A percentile compares a stretch with the other conserved stretches of the same genome.
These are phyloP conservation scores for Anoncus sp. DNA, from an alignment of 2,888 invertebrate genomes.

Conservation along the genomic window DNA sequence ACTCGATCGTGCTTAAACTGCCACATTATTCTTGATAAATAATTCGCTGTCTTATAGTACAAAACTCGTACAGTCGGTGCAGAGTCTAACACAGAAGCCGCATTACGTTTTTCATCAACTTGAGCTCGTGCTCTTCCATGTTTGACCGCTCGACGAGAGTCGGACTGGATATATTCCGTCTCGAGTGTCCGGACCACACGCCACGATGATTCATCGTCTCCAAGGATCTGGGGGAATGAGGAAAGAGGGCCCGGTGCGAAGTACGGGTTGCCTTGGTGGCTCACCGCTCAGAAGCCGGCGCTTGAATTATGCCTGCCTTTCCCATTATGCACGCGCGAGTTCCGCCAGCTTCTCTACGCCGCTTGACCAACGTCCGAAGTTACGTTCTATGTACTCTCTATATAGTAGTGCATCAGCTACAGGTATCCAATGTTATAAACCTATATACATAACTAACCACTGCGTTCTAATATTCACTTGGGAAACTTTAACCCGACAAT, in stretches of 20 bases:
- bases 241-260: slow-evolving; percentile 17
- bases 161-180: slow-evolving; percentile 27
- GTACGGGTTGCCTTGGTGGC: slow-evolving; percentile 42
- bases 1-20: not conserved
- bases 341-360: slow-evolving; percentile 39
- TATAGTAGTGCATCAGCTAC: slow-evolving; percentile 1
- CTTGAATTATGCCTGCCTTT: slow-evolving; percentile 57
- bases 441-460: not conserved
- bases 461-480: not conserved
- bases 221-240: slow-evolving; percentile 6
- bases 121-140: not conserved
- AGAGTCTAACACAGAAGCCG: not conserved
- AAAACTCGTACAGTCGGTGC: not conserved
- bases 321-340: slow-evolving; percentile 57
- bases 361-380: slow-evolving; percentile 46
- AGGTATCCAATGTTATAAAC: not conserved
- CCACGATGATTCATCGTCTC: slow-evolving; percentile 51
- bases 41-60: not conserved
- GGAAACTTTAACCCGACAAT: not conserved
- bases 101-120: slow-evolving; percentile 5
- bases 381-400: slow-evolving; percentile 2
- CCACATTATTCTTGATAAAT: not conserved
- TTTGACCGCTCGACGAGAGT: slow-evolving; percentile 8
- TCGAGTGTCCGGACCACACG: slow-evolving; percentile 51
- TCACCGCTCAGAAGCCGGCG: slow-evolving; percentile 53